These are phyloP conservation scores for Cyclura pinguis DNA, from an alignment of 2,797 vertebrate species.

Conservation along the genomic window DNA sequence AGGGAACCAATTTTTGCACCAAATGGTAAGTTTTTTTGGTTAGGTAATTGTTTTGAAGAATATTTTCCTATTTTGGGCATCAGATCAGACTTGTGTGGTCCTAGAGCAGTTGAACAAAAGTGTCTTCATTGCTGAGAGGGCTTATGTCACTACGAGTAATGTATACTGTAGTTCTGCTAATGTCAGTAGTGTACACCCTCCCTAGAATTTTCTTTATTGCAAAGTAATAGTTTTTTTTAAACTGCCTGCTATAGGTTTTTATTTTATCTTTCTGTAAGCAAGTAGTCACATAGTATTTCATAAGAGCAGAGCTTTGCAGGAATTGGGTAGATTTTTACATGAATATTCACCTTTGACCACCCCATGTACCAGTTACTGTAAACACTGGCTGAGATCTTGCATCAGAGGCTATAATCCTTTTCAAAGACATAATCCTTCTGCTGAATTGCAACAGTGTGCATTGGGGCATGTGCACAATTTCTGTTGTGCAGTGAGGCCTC, in stretches of 20 bases:
- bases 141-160: not conserved
- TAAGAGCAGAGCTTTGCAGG: not conserved
- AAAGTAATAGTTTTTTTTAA: not conserved
- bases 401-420: no score
- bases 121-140: constrained; percentile 2
- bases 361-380: not conserved
- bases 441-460: no score
- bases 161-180: not conserved
- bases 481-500: no score
- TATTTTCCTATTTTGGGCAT: not conserved
- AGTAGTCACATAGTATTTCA: not conserved
- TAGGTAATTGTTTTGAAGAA: constrained; percentile 22
- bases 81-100: not conserved
- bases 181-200: not conserved
- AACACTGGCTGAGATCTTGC: no score
- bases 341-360: not conserved
- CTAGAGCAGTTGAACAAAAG: not conserved
- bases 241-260: not conserved
- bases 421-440: no score
- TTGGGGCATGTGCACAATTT: no score
- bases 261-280: not conserved
- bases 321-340: no score
- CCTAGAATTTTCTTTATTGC: not conserved
- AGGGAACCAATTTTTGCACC: constrained; percentile 19
- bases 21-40: not conserved